Evolutionary conservation across 92 coral and sea anemone species (phyloP).

Genomic region (Hydrozoanthus gracilis): DNA sequence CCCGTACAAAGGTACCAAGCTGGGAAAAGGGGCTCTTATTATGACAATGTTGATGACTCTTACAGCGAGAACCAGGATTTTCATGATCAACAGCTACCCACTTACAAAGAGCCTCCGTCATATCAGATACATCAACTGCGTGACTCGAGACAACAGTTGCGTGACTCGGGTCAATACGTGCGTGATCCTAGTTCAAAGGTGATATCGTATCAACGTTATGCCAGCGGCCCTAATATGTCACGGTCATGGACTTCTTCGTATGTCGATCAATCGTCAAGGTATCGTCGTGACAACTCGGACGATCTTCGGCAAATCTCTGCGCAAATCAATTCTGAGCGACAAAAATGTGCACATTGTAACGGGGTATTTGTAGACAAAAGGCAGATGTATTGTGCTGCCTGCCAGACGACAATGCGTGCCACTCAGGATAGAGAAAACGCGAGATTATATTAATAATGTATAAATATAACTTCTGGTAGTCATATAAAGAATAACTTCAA

Average conservation of each 20-base stretch:
- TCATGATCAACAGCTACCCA: constrained; percentile 24
- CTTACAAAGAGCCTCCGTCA: constrained; percentile 40
- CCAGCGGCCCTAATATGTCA: constrained; percentile 25
- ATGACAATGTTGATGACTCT: constrained; percentile 30
- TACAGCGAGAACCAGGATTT: not conserved
- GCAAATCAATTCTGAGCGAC: constrained; percentile 73
- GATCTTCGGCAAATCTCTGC: constrained; percentile 72
- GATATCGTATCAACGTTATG: not conserved
- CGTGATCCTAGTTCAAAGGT: constrained; percentile 26
- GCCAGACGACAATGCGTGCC: constrained; percentile 29
- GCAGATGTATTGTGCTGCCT: constrained; percentile 77
- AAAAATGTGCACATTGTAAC: constrained; percentile 69
- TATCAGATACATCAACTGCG: constrained; percentile 33
- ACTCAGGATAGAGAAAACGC: constrained; percentile 35
- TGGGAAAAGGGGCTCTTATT: constrained; percentile 33
- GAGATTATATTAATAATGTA: constrained; percentile 39
- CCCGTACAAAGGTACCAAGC: constrained; percentile 16
- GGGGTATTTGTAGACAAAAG: constrained; percentile 73
- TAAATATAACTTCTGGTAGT: too few relatives aligned
- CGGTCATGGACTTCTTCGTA: constrained; percentile 22
- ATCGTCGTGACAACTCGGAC: constrained; percentile 41
- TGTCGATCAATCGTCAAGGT: constrained; percentile 30
- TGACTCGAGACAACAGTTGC: not conserved
- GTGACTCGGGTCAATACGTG: constrained; percentile 7
- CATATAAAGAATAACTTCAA: too few relatives aligned